Conservation (phyloP, 2,797 vertebrate species). For the Gallinago nigripennis region DNA sequence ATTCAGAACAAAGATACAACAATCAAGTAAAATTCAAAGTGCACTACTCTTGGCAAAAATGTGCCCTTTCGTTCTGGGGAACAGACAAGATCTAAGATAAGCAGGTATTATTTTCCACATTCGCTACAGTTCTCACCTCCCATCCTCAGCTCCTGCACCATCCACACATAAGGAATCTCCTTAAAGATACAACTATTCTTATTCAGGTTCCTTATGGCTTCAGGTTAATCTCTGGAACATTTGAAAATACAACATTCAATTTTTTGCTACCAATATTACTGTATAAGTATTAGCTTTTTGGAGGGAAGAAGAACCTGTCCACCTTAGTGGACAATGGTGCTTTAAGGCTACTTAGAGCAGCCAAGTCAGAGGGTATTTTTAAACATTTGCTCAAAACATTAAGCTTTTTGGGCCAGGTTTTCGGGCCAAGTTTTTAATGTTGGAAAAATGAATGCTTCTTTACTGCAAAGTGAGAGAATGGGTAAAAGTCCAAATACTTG, state of each 20-base stretch:
- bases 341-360: neutral
- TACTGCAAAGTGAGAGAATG: constrained; percentile 54
- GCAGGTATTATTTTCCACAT: neutral
- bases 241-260: neutral
- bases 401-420: neutral
- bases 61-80: neutral
- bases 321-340: neutral
- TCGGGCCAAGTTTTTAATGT: constrained; percentile 34
- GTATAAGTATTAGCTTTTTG: neutral
- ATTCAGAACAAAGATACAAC: neutral
- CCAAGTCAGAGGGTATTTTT: constrained; percentile 37
- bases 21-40: neutral
- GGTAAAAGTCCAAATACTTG: constrained; percentile 47
- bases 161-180: neutral
- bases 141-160: neutral
- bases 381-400: constrained; percentile 65
- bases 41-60: neutral
- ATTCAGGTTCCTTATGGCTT: neutral
- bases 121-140: neutral
- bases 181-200: neutral
- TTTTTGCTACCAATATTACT: neutral
- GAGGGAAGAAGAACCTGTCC: neutral
- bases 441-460: constrained; percentile 58
- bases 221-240: neutral
- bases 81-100: neutral